Evolutionary conservation across 2,888 invertebrate species (phyloP).

Genomic region (Cephus nigrinus): DNA sequence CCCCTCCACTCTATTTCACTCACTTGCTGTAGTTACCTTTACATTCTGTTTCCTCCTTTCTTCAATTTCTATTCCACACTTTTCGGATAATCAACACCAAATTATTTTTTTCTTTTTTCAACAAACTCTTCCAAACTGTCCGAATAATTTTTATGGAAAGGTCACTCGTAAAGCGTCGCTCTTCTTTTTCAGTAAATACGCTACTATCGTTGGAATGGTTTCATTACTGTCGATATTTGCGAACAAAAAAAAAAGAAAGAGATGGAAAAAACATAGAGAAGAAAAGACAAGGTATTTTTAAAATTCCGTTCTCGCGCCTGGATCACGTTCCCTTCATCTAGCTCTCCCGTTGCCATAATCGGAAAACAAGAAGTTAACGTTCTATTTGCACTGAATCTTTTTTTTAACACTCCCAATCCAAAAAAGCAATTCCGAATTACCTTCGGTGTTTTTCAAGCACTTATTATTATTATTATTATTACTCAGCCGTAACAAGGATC

Average conservation of each 20-base stretch:
- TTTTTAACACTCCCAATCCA: not conserved
- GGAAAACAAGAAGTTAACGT: not conserved
- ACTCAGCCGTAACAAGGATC: not conserved
- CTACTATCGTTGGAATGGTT: not conserved
- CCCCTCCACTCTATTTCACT: not conserved
- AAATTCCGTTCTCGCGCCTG: not conserved
- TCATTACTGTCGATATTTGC: not conserved
- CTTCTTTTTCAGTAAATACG: not conserved
- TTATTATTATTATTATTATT: not conserved
- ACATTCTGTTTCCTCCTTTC: not conserved
- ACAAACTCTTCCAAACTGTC: not conserved
- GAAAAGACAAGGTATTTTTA: not conserved
- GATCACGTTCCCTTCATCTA: not conserved
- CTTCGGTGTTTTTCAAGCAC: not conserved
- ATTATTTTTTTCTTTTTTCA: not conserved
- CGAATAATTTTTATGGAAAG: not conserved
- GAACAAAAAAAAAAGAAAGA: not conserved
- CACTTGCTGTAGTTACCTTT: not conserved
- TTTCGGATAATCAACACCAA: not conserved
- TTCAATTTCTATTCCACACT: not conserved
- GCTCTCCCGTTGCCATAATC: not conserved
- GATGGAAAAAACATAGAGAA: not conserved
- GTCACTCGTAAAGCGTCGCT: not conserved
- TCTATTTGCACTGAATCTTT: not conserved
- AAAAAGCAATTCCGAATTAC: not conserved